Percentiles rank a stretch among this genome's conserved stretches.
phyloP scores from a whole-genome alignment of 2,797 vertebrate species.

The Cynopterus sphinx region DNA sequence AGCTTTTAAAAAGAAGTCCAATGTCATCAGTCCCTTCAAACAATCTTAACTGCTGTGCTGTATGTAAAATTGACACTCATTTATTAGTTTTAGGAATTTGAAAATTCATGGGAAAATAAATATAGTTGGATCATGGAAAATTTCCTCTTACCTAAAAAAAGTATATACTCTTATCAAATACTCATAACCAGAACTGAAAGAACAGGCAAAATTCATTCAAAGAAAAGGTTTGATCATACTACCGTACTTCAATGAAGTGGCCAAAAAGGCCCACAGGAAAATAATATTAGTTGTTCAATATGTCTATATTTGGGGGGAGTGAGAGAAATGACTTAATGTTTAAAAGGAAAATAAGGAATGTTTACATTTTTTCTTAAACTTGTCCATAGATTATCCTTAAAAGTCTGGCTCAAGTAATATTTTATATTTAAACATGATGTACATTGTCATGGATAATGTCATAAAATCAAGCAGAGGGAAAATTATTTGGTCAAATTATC shows the following conservation, averaged over 20 bases:
- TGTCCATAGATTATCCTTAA: neutral
- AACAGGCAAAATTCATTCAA: neutral
- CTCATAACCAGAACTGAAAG: neutral
- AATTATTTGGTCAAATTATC: neutral
- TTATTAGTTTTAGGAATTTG: neutral
- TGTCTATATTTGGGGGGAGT: neutral
- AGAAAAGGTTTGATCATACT: neutral
- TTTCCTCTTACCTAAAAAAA: neutral
- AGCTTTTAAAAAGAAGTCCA: neutral
- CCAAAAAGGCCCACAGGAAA: neutral
- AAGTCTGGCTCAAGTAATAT: neutral
- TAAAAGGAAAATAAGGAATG: neutral
- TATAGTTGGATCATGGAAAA: neutral
- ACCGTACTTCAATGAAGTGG: neutral
- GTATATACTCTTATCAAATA: neutral
- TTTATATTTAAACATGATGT: neutral
- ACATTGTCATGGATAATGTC: neutral
- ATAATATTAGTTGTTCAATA: neutral
- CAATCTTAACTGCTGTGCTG: neutral
- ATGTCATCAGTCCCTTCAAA: neutral
- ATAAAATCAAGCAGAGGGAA: neutral
- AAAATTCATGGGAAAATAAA: neutral
- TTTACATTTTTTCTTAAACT: neutral
- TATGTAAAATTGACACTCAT: neutral
- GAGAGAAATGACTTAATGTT: neutral